A percentile compares a stretch with the other conserved stretches of the same genome.
These are phyloP conservation scores for Xiphorhynchus erythropygius DNA, from an alignment of 2,797 vertebrate genomes.

Conservation along the genomic window DNA sequence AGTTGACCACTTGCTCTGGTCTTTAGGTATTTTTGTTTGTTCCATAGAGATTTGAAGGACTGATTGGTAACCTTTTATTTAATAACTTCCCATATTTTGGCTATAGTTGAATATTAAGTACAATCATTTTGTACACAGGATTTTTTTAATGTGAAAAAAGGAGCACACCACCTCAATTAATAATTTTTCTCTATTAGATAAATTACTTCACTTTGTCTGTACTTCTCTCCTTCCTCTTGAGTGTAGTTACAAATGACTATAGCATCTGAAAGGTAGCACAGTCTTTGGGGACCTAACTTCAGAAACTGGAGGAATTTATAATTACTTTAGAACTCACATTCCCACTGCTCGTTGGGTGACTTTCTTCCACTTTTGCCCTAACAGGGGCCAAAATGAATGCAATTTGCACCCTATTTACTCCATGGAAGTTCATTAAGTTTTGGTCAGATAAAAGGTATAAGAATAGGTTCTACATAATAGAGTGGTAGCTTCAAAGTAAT, in stretches of 20 bases:
- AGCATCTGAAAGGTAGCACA: neutral
- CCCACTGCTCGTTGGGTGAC: neutral
- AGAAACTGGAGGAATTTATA: neutral
- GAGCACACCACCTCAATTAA: conserved; percentile 21
- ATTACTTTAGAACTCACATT: neutral
- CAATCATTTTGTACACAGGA: too few species aligned
- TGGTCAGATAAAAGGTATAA: neutral
- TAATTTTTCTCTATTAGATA: neutral
- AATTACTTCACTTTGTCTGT: conserved; percentile 53
- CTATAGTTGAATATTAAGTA: conserved; percentile 42
- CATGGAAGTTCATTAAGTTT: neutral
- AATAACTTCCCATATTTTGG: conserved; percentile 35
- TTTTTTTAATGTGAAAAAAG: neutral
- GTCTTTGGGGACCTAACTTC: neutral
- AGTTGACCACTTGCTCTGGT: neutral
- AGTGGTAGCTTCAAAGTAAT: conserved; percentile 49
- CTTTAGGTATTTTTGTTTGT: neutral
- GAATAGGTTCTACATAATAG: neutral
- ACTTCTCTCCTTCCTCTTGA: neutral
- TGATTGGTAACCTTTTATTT: conserved; percentile 57
- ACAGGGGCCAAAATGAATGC: neutral
- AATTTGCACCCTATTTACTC: neutral
- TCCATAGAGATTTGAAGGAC: conserved; percentile 40
- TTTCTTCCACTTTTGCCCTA: neutral
- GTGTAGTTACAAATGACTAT: conserved; percentile 26